Evolutionary conservation across 2,797 vertebrate genomes (phyloP).

Genomic region (Garrulus glandarius): DNA sequence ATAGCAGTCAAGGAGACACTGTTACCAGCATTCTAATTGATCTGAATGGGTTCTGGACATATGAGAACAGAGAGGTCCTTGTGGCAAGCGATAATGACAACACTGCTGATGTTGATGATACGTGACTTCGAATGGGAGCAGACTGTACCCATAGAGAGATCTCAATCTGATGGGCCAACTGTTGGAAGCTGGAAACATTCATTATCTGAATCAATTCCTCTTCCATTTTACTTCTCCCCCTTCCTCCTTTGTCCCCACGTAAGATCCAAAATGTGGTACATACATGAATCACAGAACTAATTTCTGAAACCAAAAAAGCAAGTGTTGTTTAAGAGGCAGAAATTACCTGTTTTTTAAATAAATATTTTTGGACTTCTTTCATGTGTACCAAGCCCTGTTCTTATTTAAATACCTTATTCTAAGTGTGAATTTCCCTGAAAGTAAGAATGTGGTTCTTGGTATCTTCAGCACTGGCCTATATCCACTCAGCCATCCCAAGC

Average conservation of each 20-base stretch:
- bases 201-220: slow-evolving; percentile 13
- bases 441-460: not conserved
- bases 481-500: not conserved
- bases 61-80: slow-evolving; percentile 96
- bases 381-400: not conserved
- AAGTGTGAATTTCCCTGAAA: not conserved
- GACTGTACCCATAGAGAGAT: not conserved
- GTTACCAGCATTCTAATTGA: slow-evolving; percentile 97
- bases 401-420: not conserved
- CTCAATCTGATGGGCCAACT: not conserved
- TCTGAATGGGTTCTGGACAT: slow-evolving; percentile 98
- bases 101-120: slow-evolving; percentile 84
- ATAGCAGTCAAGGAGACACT: slow-evolving; percentile 95
- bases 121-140: slow-evolving; percentile 71
- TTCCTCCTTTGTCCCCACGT: not conserved
- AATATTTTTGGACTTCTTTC: not conserved
- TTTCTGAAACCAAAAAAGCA: not conserved
- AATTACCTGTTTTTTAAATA: not conserved
- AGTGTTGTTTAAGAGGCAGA: not conserved
- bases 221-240: not conserved
- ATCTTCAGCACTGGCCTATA: not conserved
- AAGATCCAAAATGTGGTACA: not conserved
- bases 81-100: slow-evolving; percentile 88
- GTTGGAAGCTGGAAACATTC: slow-evolving; percentile 19
- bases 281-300: not conserved